Conservation (phyloP, 2,888 invertebrate genomes). For the Plutella xylostella region DNA sequence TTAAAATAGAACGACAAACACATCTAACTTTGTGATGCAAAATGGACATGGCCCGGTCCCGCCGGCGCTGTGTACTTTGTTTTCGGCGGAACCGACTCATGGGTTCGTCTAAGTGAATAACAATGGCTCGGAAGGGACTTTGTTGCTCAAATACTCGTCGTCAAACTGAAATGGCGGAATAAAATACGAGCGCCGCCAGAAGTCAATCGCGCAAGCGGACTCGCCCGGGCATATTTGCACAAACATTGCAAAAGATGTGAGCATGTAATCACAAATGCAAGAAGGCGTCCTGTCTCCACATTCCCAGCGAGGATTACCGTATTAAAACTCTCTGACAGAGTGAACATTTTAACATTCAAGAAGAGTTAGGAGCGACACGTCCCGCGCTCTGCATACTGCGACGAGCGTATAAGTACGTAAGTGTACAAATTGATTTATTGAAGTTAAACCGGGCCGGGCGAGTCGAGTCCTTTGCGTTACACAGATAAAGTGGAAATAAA, state of each 20-base stretch:
- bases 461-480: conserved; percentile 60
- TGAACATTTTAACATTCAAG: conserved; percentile 35
- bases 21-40: conserved; percentile 67
- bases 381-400: conserved; percentile 35
- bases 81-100: conserved; percentile 22
- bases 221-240: background rate
- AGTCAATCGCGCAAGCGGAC: no score
- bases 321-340: conserved; percentile 26
- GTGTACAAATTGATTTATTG: conserved; percentile 69
- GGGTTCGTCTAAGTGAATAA: conserved; percentile 9
- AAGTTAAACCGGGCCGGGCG: conserved; percentile 55
- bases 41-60: conserved; percentile 49
- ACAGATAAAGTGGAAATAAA: conserved; percentile 67
- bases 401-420: conserved; percentile 50
- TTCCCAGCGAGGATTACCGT: conserved; percentile 16
- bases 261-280: conserved; percentile 3
- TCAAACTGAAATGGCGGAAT: no score
- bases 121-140: no score
- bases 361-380: conserved; percentile 47
- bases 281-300: conserved; percentile 3
- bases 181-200: no score
- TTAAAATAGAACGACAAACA: conserved; percentile 66
- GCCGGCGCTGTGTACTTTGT: conserved; percentile 30
- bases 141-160: no score
- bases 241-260: background rate